These are phyloP conservation scores for Hyppa rectilinea DNA, from an alignment of 2,888 invertebrate genomes.

Conservation along the genomic window DNA sequence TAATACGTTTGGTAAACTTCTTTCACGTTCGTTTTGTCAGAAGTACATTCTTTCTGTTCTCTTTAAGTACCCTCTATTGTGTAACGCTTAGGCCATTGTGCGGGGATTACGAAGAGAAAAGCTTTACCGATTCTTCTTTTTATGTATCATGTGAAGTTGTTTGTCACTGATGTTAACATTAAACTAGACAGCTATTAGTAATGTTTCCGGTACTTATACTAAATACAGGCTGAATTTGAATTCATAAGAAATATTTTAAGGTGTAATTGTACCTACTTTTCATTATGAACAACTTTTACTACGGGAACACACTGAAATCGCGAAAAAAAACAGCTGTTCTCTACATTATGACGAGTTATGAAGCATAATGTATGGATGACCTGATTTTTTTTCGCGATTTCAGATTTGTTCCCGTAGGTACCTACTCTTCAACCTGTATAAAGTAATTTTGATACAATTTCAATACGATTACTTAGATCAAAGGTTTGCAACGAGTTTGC, in stretches of 20 bases:
- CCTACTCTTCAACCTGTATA: no score
- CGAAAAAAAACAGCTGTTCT: no score
- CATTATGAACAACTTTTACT: no score
- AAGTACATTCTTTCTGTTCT: conserved; percentile 39
- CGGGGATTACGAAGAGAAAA: conserved; percentile 53
- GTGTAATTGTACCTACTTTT: no score
- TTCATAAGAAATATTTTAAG: no score
- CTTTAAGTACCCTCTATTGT: conserved; percentile 56
- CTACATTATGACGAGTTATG: no score
- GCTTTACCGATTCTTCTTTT: conserved; percentile 26
- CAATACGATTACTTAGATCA: background rate
- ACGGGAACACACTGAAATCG: no score
- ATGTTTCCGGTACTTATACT: background rate
- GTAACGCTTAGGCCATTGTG: conserved; percentile 51
- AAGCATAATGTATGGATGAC: no score
- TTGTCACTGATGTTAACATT: conserved; percentile 22
- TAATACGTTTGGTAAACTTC: conserved; percentile 59
- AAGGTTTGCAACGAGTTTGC: background rate
- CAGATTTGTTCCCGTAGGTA: no score
- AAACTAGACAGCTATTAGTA: conserved; percentile 9
- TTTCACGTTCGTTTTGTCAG: conserved; percentile 62
- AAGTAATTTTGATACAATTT: no score
- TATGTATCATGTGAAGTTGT: conserved; percentile 19
- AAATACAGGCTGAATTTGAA: no score
- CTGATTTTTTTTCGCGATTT: no score